Conservation (phyloP, 2,888 invertebrate species). For the Melipona beecheii region DNA sequence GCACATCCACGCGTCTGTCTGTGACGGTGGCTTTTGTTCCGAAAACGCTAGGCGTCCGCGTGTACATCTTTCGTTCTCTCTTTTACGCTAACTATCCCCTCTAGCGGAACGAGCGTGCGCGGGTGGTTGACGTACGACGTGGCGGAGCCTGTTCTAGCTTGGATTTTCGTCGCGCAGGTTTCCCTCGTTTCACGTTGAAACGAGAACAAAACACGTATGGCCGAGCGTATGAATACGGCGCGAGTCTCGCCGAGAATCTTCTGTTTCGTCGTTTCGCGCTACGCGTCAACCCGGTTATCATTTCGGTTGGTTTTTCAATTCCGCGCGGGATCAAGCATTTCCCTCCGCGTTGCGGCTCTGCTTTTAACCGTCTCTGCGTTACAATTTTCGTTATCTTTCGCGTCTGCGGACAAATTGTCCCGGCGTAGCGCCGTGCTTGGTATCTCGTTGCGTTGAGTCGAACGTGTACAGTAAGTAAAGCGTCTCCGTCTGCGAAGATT, state of each 20-base stretch:
- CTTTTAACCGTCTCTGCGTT: slow-evolving; percentile 3
- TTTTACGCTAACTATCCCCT: slow-evolving; percentile 36
- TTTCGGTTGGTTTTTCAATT: slow-evolving; percentile 48
- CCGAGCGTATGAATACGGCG: slow-evolving; percentile 20
- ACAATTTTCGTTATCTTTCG: slow-evolving; percentile 33
- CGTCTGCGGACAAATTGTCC: slow-evolving; percentile 31
- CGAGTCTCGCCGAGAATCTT: slow-evolving; percentile 27
- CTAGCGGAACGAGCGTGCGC: slow-evolving; percentile 33
- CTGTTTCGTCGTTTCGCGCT: slow-evolving; percentile 20
- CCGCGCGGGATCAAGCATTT: slow-evolving; percentile 16
- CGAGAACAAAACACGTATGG: background rate
- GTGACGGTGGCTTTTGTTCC: slow-evolving; percentile 56
- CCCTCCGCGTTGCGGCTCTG: background rate
- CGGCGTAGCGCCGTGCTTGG: background rate
- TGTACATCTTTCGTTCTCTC: slow-evolving; percentile 59
- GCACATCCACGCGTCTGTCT: slow-evolving; percentile 32
- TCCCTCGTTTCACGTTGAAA: slow-evolving; percentile 22
- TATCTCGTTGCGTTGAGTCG: background rate
- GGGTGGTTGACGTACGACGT: slow-evolving; percentile 41
- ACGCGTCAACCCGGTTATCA: slow-evolving; percentile 21
- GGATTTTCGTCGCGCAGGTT: slow-evolving; percentile 43
- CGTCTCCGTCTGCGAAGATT: background rate
- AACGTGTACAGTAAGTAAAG: background rate
- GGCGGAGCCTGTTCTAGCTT: no score
- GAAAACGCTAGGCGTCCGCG: slow-evolving; percentile 53